Percentiles rank a stretch among this genome's conserved stretches.
These are phyloP conservation scores for Callospermophilus lateralis DNA, from an alignment of 2,113 vertebrate genomes.

Conservation along the genomic window DNA sequence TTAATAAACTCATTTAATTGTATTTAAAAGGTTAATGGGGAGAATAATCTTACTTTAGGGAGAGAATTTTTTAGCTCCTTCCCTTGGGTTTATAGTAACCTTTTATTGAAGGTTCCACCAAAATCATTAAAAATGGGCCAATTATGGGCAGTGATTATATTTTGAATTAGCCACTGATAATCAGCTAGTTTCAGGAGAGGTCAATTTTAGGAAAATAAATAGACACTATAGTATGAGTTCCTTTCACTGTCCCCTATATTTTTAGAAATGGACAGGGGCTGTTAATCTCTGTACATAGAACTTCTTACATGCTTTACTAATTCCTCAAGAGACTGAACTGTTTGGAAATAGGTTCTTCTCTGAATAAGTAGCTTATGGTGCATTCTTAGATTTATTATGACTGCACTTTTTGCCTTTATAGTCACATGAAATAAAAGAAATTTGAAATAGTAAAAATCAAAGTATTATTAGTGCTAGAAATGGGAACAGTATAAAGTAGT, in stretches of 20 bases:
- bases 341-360: conserved; percentile 37
- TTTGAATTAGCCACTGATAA: conserved; percentile 73
- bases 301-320: background rate
- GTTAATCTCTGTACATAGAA: background rate
- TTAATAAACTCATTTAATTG: conserved; percentile 82
- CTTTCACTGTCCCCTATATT: background rate
- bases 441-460: background rate
- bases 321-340: conserved; percentile 20
- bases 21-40: conserved; percentile 85
- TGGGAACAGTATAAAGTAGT: background rate
- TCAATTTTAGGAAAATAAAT: conserved; percentile 62
- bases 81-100: conserved; percentile 71
- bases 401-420: background rate
- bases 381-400: conserved; percentile 22
- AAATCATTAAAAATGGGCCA: conserved; percentile 79
- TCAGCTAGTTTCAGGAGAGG: conserved; percentile 45
- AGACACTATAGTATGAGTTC: background rate
- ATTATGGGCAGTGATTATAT: conserved; percentile 78
- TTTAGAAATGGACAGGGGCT: conserved; percentile 18
- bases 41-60: conserved; percentile 75
- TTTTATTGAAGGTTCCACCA: conserved; percentile 81
- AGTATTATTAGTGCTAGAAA: conserved; percentile 10
- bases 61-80: conserved; percentile 64
- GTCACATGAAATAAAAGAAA: background rate
- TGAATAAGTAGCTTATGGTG: background rate